Evolutionary conservation across 2,888 invertebrate genomes (phyloP), one percentile per base, ranked within the genome.

Genomic region (Catocala fraxini): DNA sequence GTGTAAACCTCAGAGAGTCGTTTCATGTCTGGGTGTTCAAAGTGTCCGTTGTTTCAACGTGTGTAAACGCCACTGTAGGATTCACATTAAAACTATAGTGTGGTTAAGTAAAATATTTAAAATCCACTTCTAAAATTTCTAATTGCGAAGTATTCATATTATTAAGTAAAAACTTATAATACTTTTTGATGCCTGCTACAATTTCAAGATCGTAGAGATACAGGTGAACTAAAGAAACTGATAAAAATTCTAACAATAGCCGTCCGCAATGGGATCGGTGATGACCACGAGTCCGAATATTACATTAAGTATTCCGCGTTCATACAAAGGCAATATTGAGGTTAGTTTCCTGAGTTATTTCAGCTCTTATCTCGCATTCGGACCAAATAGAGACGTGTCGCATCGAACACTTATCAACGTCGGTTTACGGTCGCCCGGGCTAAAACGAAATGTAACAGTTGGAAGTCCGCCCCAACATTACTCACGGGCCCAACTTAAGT

Each of bases 371-470:
- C 88, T 87, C 76, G 74, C 68, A 80, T 83, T 86, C 74, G 75
- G 75, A 78, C 81, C 80, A 77, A 84, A 87, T 85, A 84, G 81
- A 86, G 87, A 88, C 80, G 83, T 86, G 86, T 85, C 84, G 83
- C 82, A 82, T 86, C 74, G 86, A 84, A 87, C 85, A 89, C 88
- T 88, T 88, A 88, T 89, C 89, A 89, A 87, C 80, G 89, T 89
- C 88, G 83, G 73, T 84, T 86, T 84, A 86, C 82, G 86, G 86
- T 85, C 79, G 83, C 82, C 79, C 76, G 81, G 82, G 84, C 85
- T 89, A 84, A 86, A 89, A 82, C 84, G 84, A 84, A 89, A 88
- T 84, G 86, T 87, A 84, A 82, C 85, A 82, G 84, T 82, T 75
- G 80, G 78, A 75, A 78, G 70, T 80, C 81, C 76, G 79, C 83